Evolutionary conservation across 2,113 vertebrate species (phyloP).

Genomic region (Nettapus auritus): DNA sequence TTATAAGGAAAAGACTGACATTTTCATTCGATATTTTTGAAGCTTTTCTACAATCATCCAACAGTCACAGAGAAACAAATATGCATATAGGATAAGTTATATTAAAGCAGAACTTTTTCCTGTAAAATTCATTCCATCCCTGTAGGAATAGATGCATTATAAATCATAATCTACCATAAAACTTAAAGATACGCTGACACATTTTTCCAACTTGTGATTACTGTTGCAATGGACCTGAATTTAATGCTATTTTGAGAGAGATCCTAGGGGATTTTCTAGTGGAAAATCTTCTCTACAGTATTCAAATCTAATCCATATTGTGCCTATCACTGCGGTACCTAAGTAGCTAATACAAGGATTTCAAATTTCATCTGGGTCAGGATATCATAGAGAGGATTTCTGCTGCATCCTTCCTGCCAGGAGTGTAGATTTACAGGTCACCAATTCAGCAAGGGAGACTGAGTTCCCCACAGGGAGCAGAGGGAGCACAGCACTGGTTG

Average conservation of each 20-base stretch:
- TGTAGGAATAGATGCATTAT: conserved; percentile 37
- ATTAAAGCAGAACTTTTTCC: conserved; percentile 9
- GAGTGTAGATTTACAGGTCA: background rate
- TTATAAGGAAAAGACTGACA: background rate
- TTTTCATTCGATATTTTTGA: background rate
- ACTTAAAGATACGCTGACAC: conserved; percentile 1
- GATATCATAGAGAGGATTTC: background rate
- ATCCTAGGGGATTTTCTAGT: conserved; percentile 55
- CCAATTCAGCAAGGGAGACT: background rate
- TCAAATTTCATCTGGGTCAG: conserved; percentile 37
- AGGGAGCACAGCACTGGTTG: background rate
- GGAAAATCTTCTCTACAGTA: conserved; percentile 50
- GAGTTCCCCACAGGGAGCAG: background rate
- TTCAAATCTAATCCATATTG: conserved; percentile 62
- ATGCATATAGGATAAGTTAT: background rate
- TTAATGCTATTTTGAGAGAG: conserved; percentile 54
- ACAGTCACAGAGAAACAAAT: background rate
- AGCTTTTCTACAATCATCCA: background rate
- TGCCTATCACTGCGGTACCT: background rate
- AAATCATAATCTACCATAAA: conserved; percentile 60
- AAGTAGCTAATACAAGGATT: conserved; percentile 50
- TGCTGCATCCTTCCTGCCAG: background rate
- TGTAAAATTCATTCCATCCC: background rate
- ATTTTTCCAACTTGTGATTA: conserved; percentile 61
- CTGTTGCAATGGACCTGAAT: conserved; percentile 50